phyloP scores from a whole-genome alignment of 92 coral and sea anemone genomes.

The Zoanthus sociatus region DNA sequence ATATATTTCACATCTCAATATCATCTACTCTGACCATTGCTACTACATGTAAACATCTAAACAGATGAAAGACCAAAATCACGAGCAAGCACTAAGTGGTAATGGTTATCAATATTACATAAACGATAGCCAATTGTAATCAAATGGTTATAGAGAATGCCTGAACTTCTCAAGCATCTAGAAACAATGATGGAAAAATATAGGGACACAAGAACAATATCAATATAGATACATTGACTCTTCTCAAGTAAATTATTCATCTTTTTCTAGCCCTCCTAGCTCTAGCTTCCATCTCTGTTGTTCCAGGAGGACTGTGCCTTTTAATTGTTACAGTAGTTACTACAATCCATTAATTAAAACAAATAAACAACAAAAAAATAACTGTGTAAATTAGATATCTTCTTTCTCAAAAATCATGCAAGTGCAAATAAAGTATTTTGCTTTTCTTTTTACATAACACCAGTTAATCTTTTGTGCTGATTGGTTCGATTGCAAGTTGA shows the following conservation, averaged over 20 bases:
- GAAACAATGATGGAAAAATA: background rate
- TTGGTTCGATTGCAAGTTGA: background rate
- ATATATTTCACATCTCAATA: constrained; percentile 27
- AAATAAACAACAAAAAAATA: constrained; percentile 8
- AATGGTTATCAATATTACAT: background rate
- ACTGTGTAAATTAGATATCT: constrained; percentile 36
- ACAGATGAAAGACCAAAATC: constrained; percentile 25
- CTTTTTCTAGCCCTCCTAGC: constrained; percentile 34
- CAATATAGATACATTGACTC: constrained; percentile 34
- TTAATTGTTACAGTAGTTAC: constrained; percentile 21
- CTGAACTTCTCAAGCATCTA: constrained; percentile 13
- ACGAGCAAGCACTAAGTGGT: background rate
- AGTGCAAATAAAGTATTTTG: constrained; percentile 37
- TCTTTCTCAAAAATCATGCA: constrained; percentile 26
- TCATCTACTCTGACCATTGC: constrained; percentile 32
- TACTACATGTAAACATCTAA: constrained; percentile 23
- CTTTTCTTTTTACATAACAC: constrained; percentile 35
- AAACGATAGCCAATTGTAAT: constrained; percentile 8
- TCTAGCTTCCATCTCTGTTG: constrained; percentile 35
- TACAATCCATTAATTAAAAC: constrained; percentile 21
- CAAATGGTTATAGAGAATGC: constrained; percentile 3
- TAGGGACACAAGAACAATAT: constrained; percentile 37
- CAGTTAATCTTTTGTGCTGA: constrained; percentile 39
- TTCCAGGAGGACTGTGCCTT: constrained; percentile 25
- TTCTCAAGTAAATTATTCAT: constrained; percentile 39